These are phyloP conservation scores for Drosophila malerkotliana DNA, from an alignment of 1,140 invertebrate species.

Conservation along the genomic window DNA sequence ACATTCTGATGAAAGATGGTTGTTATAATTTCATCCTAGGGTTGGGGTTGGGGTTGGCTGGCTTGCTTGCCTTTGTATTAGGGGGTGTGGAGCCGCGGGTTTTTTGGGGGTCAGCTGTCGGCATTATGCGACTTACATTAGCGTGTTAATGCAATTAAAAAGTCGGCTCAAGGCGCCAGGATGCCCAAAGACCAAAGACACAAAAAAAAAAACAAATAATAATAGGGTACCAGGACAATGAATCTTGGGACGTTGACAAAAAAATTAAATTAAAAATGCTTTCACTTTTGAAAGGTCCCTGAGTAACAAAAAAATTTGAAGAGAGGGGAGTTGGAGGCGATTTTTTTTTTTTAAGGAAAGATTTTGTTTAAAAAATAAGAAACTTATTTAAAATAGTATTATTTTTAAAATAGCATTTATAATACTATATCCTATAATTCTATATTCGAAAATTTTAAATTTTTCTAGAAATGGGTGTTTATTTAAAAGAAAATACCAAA, in stretches of 20 bases:
- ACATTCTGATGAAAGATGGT: conserved; percentile 28
- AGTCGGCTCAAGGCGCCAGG: conserved; percentile 60
- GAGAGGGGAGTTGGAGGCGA: background rate
- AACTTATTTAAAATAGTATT: background rate
- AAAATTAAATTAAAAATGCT: conserved; percentile 77
- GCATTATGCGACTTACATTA: conserved; percentile 77
- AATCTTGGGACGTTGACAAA: conserved; percentile 53
- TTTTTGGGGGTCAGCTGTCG: conserved; percentile 19
- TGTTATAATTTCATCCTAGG: background rate
- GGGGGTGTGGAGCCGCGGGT: background rate
- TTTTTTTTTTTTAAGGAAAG: background rate
- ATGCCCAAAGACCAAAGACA: conserved; percentile 7
- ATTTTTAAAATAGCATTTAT: background rate
- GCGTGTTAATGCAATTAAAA: conserved; percentile 81
- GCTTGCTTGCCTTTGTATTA: too few relatives aligned
- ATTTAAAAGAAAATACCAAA: too few relatives aligned
- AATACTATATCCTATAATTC: too few relatives aligned
- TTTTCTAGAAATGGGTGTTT: too few relatives aligned
- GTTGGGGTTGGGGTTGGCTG: background rate
- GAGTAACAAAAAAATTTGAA: background rate
- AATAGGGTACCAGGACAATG: conserved; percentile 54
- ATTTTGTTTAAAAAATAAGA: background rate
- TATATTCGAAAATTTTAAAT: too few relatives aligned
- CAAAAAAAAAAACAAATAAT: conserved; percentile 15
- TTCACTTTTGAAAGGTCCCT: conserved; percentile 30